These are phyloP conservation scores for Scophthalmus maximus DNA, from an alignment of 2,113 vertebrate genomes.

Conservation along the genomic window DNA sequence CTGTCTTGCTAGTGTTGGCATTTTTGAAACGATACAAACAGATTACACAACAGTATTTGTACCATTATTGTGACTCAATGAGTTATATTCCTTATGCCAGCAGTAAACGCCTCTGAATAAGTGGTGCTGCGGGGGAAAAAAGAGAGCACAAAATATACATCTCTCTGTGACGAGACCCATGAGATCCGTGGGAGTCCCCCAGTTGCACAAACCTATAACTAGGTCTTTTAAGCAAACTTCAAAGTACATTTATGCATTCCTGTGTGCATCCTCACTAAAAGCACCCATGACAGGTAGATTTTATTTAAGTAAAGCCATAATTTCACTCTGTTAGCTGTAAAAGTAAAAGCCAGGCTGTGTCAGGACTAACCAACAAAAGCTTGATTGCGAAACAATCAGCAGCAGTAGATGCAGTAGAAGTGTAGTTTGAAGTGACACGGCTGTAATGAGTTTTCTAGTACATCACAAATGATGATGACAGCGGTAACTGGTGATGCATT, in stretches of 20 bases:
- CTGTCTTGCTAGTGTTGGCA: neutral
- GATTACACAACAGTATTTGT: neutral
- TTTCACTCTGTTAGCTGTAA: neutral
- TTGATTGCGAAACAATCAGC: neutral
- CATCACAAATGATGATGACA: conserved; percentile 16
- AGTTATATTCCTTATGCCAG: neutral
- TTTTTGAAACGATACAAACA: conserved; percentile 15
- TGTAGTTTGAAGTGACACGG: neutral
- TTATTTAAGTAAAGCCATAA: neutral
- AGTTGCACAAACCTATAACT: neutral
- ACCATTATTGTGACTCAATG: conserved; percentile 6
- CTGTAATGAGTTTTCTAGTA: conserved; percentile 23
- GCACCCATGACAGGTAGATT: neutral
- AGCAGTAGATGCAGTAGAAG: neutral
- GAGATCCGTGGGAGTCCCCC: neutral
- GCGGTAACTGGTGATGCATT: conserved; percentile 31
- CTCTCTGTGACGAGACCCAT: neutral
- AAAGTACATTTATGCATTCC: neutral
- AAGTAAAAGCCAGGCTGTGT: neutral
- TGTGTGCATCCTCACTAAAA: neutral
- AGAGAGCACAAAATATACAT: no score
- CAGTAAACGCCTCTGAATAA: neutral
- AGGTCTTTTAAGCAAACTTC: neutral
- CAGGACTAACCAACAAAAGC: neutral
- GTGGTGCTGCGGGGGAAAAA: neutral